phyloP scores from a whole-genome alignment of 2,113 vertebrate species.

The Speoplatyrhinus poulsoni region DNA sequence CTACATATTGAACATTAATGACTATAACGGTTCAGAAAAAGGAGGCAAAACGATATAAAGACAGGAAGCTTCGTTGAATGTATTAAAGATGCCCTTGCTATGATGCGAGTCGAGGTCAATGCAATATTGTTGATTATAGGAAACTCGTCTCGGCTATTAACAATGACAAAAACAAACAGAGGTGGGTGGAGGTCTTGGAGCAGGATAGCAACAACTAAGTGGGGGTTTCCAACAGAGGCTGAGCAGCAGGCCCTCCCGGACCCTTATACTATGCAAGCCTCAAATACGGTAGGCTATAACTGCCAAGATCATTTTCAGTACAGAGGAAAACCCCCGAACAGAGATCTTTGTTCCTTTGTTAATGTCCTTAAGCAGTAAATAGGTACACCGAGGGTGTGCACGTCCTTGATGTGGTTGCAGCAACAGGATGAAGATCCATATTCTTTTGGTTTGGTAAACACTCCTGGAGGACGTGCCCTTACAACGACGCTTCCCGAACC shows the following conservation, averaged over 20 bases:
- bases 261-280: constrained; percentile 61
- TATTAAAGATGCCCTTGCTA: constrained; percentile 59
- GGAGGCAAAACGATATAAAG: constrained; percentile 57
- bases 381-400: constrained; percentile 37
- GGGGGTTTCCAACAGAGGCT: constrained; percentile 61
- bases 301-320: constrained; percentile 71
- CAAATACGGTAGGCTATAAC: constrained; percentile 14
- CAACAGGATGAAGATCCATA: constrained; percentile 25
- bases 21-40: constrained; percentile 52
- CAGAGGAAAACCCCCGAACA: constrained; percentile 16
- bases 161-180: constrained; percentile 75
- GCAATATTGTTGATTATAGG: constrained; percentile 80
- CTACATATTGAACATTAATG: constrained; percentile 68
- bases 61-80: constrained; percentile 75
- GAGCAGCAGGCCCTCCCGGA: constrained; percentile 1
- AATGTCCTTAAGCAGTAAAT: constrained; percentile 58
- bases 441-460: no score
- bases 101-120: constrained; percentile 69
- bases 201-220: constrained; percentile 54
- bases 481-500: no score
- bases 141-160: constrained; percentile 71
- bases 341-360: constrained; percentile 74
- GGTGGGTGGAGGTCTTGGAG: constrained; percentile 50
- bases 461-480: no score
- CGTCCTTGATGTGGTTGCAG: constrained; percentile 34